Evolutionary conservation across 2,113 vertebrate genomes (phyloP), one percentile per base, ranked within the genome.

Genomic region (Garra rufa): DNA sequence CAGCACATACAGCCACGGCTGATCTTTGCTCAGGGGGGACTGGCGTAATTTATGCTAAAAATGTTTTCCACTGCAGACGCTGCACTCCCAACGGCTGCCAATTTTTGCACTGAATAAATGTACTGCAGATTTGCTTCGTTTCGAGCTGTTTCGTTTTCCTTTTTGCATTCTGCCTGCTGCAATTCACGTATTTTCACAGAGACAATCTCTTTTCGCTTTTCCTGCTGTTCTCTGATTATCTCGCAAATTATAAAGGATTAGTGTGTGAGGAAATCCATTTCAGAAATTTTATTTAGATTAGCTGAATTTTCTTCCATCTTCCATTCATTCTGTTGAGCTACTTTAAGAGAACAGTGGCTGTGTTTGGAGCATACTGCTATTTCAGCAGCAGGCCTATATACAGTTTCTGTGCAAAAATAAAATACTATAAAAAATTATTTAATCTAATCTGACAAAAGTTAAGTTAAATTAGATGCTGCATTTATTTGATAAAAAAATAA

Each of bases 21-120:
- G 59, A 87, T 89, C 85, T 87, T 91, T 88, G 82, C 87, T 82
- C 80, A 73, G 14, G 74, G 26, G 79, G 81, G 69, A 86, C 46
- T 48, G 91, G 76, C 87, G 90, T 91, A 90, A 92, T 91, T 92
- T 89, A 92, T 93, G 84, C 87, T 89, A 88, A 90, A 91, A 91
- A 88, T 52, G 11, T 48, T 81, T 81, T 52, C 44, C 46, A 63
- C 14, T 63, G 43, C 77, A 80, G 14, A 65, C 19, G 65, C 28
- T 55, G 19, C 67, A 21, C 7, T 65, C 61, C 69, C 69, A 81
- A 26, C 6, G 79, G 79, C 76, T 48, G 28, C 48, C 55, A 78
- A 19, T 46, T 83, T 76, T 63, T 57, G 19, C 15, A 24, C 7
- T 71, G 21, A 73, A 65, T 34, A 67, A 75, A 46, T 55, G 24